Base-by-base conservation (phyloP, 2,113 vertebrate genomes). In the Australoheros scitulus region DNA sequence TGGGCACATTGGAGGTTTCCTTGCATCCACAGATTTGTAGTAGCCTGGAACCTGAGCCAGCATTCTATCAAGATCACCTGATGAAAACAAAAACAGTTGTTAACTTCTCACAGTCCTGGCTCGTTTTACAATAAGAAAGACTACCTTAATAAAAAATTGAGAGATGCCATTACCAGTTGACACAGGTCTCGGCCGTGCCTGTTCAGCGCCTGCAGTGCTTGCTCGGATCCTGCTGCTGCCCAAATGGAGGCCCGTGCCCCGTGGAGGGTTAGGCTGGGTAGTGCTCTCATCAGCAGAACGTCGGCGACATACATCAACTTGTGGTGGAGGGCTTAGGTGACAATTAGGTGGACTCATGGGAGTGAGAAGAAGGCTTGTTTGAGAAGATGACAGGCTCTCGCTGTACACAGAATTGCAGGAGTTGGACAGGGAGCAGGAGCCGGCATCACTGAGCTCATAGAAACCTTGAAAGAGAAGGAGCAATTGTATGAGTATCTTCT, bases 401-500 rank as follows among this genome's bases (percentile, higher is more conserved):
- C 98, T 98, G 95, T 97, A 97, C 88, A 99, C 96, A 0, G 98
- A 99, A 0, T 97, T 97, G 89, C 97, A 97, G 20, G 98, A 99
- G 82, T 97, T 97, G 63, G 98, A 99, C 61, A 97, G 92, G 0
- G 98, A 99, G 78, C 97, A 96, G 58, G 97, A 98, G 7, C 97
- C 97, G 0, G 94, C 97, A 0, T 99, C 98, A 0, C 98, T 99
- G 76, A 99, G 96, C 87, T 99, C 98, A 6, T 97, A 99, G 93
- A 99, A 99, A 22, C 98, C 98, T 99, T 89, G 11, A 52, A 64
- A 82, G 70, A 81, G 43, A 7, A 63, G 7, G 11, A 55, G 75
- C 2, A 3, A 91, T 64, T 61, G 9, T 61, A 13, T 86, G 2
- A 81, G 36, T 43, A 72, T 72, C 43, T n/a, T 52, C 24, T 52